Evolutionary conservation across 2,113 vertebrate species (phyloP).

Genomic region (Phrynocephalus versicolor): DNA sequence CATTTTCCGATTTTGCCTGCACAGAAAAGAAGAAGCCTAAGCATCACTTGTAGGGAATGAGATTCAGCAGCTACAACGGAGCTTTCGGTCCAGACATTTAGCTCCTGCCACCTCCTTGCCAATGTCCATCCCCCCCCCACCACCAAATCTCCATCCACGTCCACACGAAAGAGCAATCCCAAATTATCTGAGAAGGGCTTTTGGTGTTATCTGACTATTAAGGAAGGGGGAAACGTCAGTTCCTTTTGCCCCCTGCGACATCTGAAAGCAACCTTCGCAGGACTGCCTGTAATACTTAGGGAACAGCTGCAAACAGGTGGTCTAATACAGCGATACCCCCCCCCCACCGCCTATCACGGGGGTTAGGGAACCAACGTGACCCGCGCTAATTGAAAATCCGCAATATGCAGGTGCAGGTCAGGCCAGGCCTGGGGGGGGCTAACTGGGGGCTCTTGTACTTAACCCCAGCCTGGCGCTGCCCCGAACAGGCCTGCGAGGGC

Average conservation of each 20-base stretch:
- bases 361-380: too few species aligned
- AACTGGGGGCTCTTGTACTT: too few species aligned
- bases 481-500: too few species aligned
- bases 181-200: neutral
- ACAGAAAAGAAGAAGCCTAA: slow-evolving; percentile 52
- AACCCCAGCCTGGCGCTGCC: too few species aligned
- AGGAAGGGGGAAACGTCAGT: neutral
- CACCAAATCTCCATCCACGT: neutral
- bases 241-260: neutral
- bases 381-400: too few species aligned
- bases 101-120: neutral
- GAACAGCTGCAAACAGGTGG: too few species aligned
- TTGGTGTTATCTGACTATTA: neutral
- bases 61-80: neutral
- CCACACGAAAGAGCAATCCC: neutral
- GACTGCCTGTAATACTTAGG: neutral
- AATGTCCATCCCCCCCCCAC: too few species aligned
- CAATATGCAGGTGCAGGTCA: too few species aligned
- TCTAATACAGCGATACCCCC: too few species aligned
- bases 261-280: too few species aligned
- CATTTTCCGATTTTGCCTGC: slow-evolving; percentile 89
- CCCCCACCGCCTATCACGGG: too few species aligned
- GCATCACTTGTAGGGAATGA: neutral
- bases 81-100: neutral
- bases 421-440: too few species aligned